Base-by-base conservation (phyloP, 2,113 vertebrate genomes). In the Uropsilus gracilis region DNA sequence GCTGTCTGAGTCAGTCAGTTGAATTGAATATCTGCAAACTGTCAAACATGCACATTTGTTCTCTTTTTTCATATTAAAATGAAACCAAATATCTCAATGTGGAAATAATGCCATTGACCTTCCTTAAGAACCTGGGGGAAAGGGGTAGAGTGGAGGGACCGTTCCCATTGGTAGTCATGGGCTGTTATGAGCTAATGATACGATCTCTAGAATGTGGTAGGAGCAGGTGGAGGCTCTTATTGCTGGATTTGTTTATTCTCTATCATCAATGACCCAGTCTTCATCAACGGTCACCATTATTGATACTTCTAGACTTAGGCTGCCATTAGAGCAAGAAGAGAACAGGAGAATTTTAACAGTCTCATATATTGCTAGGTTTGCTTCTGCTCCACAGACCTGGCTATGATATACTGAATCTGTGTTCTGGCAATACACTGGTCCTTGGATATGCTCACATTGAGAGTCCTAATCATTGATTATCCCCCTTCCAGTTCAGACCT, bases 11-110 rank as follows among this genome's bases (percentile, higher is more conserved):
- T 44, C 30, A 81, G 8, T 61, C 57, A 72, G 46, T 20, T 16
- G 39, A 95, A 76, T 50, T 30, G 7, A 91, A 9, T 90, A 94
- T 90, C 66, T 93, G n/a, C 5, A 42, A 91, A 50, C 34, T 86
- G 66, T 39, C 46, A 95, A 46, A 92, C 73, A 86, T 89, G 78
- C 61, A 84, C 30, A 92, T 92, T 73, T 93, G 28, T 66, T 90
- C 30, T 50, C 22, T 92, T 50, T 92, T 92, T 39, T 75, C 46
- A 76, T 76, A 64, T 24, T 88, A 81, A 84, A 89, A 81, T 86
- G 20, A 68, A 94, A 90, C 14, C 78, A 95, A 81, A 92, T 92
- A 84, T 69, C 37, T 32, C 18, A 76, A n/a, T 14, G 16, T 53
- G 9, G 87, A 88, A 93, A 80, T 75, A 16, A 53, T 90, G 63